phyloP scores from a whole-genome alignment of 2,888 invertebrate species.

The Diadegma fenestrale region DNA sequence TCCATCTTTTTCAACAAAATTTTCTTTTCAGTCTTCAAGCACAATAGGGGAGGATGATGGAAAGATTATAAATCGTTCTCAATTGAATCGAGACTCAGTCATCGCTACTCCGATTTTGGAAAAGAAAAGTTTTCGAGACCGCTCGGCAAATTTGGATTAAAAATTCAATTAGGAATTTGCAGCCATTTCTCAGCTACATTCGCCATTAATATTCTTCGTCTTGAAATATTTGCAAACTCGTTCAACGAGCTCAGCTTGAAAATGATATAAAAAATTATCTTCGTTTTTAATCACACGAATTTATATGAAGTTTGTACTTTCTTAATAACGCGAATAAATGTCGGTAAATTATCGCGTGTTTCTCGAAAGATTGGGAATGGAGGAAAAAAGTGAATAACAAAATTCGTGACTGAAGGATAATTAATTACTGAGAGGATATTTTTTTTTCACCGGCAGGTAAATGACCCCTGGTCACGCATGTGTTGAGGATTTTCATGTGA shows the following conservation, averaged over 20 bases:
- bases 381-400: background rate
- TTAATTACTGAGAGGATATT: constrained; percentile 30
- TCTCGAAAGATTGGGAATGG: background rate
- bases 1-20: too few species aligned
- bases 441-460: background rate
- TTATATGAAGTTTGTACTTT: background rate
- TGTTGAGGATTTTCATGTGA: constrained; percentile 66
- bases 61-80: background rate
- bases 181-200: background rate
- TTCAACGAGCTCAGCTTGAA: background rate
- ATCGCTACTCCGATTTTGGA: too few species aligned
- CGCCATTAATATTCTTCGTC: background rate
- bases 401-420: constrained; percentile 23
- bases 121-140: too few species aligned
- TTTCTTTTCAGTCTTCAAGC: too few species aligned
- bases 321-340: background rate
- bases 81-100: background rate
- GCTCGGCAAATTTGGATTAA: too few species aligned
- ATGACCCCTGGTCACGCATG: constrained; percentile 51
- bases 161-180: too few species aligned
- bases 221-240: background rate
- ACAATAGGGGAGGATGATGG: background rate
- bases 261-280: background rate
- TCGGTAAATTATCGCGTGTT: constrained; percentile 1
- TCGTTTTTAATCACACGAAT: background rate